Percentiles rank a stretch among this genome's conserved stretches.
These are phyloP conservation scores for Limulus polyphemus DNA, from an alignment of 2,888 invertebrate genomes.

Conservation along the genomic window DNA sequence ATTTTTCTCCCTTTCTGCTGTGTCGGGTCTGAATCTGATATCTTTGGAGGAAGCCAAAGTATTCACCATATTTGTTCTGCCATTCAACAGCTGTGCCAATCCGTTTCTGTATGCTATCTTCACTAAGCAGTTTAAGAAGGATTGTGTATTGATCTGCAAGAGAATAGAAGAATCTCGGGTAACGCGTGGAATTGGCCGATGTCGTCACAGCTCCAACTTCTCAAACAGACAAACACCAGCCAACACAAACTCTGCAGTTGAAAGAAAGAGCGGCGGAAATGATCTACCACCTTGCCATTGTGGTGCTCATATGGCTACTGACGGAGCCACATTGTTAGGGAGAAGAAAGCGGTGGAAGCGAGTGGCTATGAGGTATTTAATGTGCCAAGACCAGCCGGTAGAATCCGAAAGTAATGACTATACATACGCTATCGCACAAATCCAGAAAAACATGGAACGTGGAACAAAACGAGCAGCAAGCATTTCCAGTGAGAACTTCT, in stretches of 20 bases:
- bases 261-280: slow-evolving; percentile 45
- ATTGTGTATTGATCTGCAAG: slow-evolving; percentile 89
- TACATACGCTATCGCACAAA: slow-evolving; percentile 58
- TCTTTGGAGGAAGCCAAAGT: slow-evolving; percentile 86
- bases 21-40: slow-evolving; percentile 78
- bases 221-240: slow-evolving; percentile 76
- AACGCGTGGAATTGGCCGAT: slow-evolving; percentile 70
- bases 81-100: slow-evolving; percentile 93
- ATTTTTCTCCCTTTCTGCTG: slow-evolving; percentile 84
- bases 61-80: slow-evolving; percentile 88
- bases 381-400: slow-evolving; percentile 14
- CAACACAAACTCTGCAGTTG: slow-evolving; percentile 69
- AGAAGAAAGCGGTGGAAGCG: slow-evolving; percentile 17
- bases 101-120: slow-evolving; percentile 95
- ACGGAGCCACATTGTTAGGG: slow-evolving; percentile 5
- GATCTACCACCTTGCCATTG: slow-evolving; percentile 9
- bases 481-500: slow-evolving; percentile 68
- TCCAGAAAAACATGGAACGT: slow-evolving; percentile 47
- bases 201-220: slow-evolving; percentile 73
- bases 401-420: slow-evolving; percentile 44
- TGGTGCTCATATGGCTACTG: neutral
- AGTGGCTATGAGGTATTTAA: slow-evolving; percentile 19
- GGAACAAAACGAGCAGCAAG: slow-evolving; percentile 51
- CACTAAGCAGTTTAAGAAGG: slow-evolving; percentile 94
- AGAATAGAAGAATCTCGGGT: slow-evolving; percentile 89